These are phyloP conservation scores for Aldabrachelys gigantea DNA, from an alignment of 2,113 vertebrate genomes.

Conservation along the genomic window DNA sequence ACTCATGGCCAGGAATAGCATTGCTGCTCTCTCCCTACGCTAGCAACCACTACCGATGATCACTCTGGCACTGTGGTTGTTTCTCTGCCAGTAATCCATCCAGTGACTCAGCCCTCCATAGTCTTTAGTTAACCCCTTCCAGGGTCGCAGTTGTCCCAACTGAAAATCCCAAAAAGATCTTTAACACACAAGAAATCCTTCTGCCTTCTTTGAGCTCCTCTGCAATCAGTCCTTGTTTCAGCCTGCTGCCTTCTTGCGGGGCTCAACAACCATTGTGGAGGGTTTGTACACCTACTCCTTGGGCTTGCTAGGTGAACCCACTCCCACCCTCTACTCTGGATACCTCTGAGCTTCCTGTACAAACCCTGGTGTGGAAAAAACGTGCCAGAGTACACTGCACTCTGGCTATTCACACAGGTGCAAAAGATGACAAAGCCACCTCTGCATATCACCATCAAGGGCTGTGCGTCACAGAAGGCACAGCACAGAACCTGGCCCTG, in stretches of 20 bases:
- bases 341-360: background rate
- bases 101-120: background rate
- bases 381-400: background rate
- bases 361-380: background rate
- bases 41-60: background rate
- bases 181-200: background rate
- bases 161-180: background rate
- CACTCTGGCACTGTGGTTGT: background rate
- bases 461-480: background rate
- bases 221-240: too few relatives aligned
- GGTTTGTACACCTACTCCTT: too few relatives aligned
- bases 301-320: too few relatives aligned
- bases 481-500: background rate
- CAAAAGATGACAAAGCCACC: background rate
- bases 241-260: background rate
- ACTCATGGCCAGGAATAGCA: background rate
- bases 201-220: background rate
- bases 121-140: background rate
- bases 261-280: background rate
- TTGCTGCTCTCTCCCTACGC: background rate
- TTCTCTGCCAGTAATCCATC: background rate
- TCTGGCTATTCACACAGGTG: background rate
- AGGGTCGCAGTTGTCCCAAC: background rate
- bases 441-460: background rate
- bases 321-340: too few relatives aligned